These are phyloP conservation scores for Damaliscus lunatus DNA, from an alignment of 2,113 vertebrate genomes.

Conservation along the genomic window DNA sequence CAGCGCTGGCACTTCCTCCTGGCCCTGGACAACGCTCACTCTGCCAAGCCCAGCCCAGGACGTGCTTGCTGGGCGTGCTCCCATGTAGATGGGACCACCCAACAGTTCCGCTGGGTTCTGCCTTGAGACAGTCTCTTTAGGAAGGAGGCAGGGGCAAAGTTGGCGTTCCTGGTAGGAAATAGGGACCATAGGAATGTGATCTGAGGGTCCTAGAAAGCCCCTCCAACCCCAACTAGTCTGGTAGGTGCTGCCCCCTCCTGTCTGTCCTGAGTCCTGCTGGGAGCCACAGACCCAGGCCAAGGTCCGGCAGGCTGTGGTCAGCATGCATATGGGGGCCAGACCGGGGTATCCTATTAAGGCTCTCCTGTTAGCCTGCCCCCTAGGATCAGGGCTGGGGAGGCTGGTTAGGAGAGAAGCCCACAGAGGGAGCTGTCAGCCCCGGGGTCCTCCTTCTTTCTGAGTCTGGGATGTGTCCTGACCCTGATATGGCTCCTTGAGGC, in stretches of 20 bases:
- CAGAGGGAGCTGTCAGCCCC: accelerated
- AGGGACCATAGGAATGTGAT: background rate
- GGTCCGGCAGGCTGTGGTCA: background rate
- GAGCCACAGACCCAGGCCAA: background rate
- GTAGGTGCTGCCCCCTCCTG: background rate
- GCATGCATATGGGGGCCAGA: background rate
- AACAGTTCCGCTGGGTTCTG: background rate
- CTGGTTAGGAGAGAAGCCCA: background rate
- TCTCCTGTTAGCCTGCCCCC: background rate
- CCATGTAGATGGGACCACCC: background rate
- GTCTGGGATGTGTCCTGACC: accelerated
- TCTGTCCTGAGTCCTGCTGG: background rate
- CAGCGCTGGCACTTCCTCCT: background rate
- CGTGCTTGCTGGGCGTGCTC: background rate
- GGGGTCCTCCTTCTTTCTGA: accelerated
- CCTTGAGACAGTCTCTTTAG: background rate
- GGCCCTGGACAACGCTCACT: background rate
- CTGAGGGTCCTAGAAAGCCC: background rate
- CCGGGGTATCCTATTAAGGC: background rate
- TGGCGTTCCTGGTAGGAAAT: background rate
- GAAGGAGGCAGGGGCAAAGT: background rate
- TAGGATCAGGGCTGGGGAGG: background rate
- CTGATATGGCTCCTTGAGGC: accelerated
- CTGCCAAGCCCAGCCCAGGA: background rate
- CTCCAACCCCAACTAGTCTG: background rate